phyloP scores from a whole-genome alignment of 2,797 vertebrate species.

The Semaprochilodus insignis region DNA sequence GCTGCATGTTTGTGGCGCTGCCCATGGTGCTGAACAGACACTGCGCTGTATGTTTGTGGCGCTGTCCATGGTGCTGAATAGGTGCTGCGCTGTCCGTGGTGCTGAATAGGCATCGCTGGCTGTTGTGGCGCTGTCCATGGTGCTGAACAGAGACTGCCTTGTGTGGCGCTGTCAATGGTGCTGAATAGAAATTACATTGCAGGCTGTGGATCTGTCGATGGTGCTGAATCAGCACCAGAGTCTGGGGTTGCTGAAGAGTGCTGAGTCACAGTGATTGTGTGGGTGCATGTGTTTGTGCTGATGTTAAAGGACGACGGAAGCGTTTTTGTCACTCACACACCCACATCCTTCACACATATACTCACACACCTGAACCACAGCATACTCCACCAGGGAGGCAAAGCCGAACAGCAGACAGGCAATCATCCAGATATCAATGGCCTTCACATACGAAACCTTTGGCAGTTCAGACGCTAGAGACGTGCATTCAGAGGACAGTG shows the following conservation, averaged over 20 bases:
- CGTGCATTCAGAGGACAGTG: conserved; percentile 94
- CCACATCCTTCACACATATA: not conserved
- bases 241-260: conserved; percentile 4
- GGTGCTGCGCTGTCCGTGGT: no score
- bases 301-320: not conserved
- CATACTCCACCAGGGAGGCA: conserved; percentile 94
- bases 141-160: not conserved
- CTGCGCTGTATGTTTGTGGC: no score
- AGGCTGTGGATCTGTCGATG: conserved; percentile 14
- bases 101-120: no score
- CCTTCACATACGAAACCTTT: conserved; percentile 97
- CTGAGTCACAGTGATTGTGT: conserved; percentile 9
- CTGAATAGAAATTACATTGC: not conserved
- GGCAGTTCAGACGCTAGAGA: conserved; percentile 92
- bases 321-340: not conserved
- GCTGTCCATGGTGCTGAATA: no score
- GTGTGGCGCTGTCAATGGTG: not conserved
- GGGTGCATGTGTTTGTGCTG: not conserved
- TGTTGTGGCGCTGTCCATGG: no score
- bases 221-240: conserved; percentile 16
- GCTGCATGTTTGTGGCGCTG: no score
- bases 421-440: conserved; percentile 96
- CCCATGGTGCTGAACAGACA: no score
- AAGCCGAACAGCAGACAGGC: conserved; percentile 95
- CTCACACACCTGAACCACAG: conserved; percentile 86